These are phyloP conservation scores for Tethea ocularis DNA, from an alignment of 2,888 invertebrate species.

Conservation along the genomic window DNA sequence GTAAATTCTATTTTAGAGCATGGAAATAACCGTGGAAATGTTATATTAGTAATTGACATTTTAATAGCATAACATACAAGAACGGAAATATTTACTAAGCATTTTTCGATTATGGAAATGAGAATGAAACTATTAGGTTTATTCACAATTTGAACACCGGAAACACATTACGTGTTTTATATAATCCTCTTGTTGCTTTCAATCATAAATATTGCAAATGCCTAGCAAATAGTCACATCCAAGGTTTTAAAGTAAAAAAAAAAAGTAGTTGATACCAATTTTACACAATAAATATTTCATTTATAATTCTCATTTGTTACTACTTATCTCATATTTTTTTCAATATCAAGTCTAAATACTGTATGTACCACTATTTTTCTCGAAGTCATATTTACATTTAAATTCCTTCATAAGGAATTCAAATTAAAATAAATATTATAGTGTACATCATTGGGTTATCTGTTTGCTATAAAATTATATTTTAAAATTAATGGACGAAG, in stretches of 20 bases:
- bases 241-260: conserved; percentile 47
- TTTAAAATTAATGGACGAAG: conserved; percentile 84
- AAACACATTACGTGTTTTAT: not conserved
- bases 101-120: not conserved
- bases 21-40: conserved; percentile 46
- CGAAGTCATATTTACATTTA: conserved; percentile 74
- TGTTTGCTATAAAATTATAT: conserved; percentile 78
- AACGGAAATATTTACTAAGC: conserved; percentile 48
- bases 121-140: too few relatives aligned
- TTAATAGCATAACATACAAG: conserved; percentile 49
- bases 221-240: conserved; percentile 55
- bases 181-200: not conserved
- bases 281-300: conserved; percentile 68
- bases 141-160: too few relatives aligned
- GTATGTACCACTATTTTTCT: conserved; percentile 66
- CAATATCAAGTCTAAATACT: conserved; percentile 70
- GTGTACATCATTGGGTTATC: conserved; percentile 73
- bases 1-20: conserved; percentile 32
- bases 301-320: conserved; percentile 69
- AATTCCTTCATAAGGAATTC: conserved; percentile 75
- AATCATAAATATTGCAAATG: conserved; percentile 17
- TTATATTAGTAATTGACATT: conserved; percentile 67
- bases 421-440: conserved; percentile 62
- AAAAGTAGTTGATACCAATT: conserved; percentile 56
- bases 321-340: conserved; percentile 61